Percentiles rank a stretch among this genome's conserved stretches.
phyloP scores from a whole-genome alignment of 2,113 vertebrate genomes.

The Oncorhynchus nerka region DNA sequence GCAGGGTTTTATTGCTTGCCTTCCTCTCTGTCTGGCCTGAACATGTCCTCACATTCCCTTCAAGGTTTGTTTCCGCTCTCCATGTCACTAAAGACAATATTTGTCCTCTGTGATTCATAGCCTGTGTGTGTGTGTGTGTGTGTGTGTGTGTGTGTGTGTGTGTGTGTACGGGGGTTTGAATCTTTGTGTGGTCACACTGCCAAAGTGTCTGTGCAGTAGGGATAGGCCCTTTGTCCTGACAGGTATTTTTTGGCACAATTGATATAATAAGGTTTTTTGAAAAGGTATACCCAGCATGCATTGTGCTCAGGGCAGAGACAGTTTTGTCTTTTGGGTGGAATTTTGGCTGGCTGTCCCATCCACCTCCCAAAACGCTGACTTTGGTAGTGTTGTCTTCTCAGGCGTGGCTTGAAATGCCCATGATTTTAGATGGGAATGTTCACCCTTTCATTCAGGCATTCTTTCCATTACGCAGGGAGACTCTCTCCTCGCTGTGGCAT shows the following conservation, averaged over 20 bases:
- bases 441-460: neutral
- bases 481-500: neutral
- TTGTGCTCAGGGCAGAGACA: slow-evolving; percentile 8
- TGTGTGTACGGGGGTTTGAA: neutral
- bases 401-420: slow-evolving; percentile 5
- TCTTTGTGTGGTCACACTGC: neutral
- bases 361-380: neutral
- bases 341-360: slow-evolving; percentile 1
- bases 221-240: neutral
- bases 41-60: neutral
- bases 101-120: neutral
- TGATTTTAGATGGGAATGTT: slow-evolving; percentile 3
- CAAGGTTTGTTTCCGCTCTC: neutral
- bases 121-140: neutral
- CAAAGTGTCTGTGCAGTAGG: neutral
- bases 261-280: neutral
- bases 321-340: neutral
- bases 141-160: neutral
- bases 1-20: too few species aligned
- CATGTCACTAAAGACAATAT: slow-evolving; percentile 5
- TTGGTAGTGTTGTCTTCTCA: slow-evolving; percentile 9
- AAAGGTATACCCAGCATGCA: slow-evolving; percentile 1
- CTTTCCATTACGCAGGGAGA: slow-evolving; percentile 1
- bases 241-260: neutral
- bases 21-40: neutral